Percentiles rank a stretch among this genome's conserved stretches.
Conservation (phyloP, 1,140 invertebrate genomes). For the Centruroides sculpturatus region DNA sequence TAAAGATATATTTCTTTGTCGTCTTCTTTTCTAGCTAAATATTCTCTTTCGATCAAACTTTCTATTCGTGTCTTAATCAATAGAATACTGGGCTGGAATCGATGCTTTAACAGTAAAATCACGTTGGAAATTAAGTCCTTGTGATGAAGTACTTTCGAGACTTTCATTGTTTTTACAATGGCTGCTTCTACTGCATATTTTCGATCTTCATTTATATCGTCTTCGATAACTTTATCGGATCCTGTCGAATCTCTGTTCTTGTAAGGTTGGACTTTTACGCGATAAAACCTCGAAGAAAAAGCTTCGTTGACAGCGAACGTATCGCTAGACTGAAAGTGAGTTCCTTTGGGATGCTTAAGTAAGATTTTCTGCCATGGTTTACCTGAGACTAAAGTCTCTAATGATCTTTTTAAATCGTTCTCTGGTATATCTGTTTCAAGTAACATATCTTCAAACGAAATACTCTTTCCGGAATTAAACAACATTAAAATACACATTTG, state of each 20-base stretch:
- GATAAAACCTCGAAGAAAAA: conserved; percentile 92
- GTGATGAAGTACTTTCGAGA: conserved; percentile 84
- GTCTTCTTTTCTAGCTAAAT: conserved; percentile 86
- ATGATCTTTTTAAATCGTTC: conserved; percentile 78
- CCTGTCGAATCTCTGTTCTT: conserved; percentile 95
- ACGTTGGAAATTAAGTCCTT: conserved; percentile 91
- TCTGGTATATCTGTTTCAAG: conserved; percentile 97
- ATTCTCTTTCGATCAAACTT: conserved; percentile 96
- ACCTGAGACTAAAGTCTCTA: conserved; percentile 93
- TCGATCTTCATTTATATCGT: conserved; percentile 93
- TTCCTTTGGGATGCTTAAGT: conserved; percentile 81
- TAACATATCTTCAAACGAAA: conserved; percentile 73
- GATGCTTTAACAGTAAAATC: conserved; percentile 84
- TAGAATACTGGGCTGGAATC: conserved; percentile 92
- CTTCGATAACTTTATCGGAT: conserved; percentile 70
- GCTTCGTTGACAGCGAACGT: conserved; percentile 92
- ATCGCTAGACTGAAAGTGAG: conserved; percentile 87
- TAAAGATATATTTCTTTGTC: conserved; percentile 42
- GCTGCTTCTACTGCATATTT: conserved; percentile 99
- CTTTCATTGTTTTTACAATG: conserved; percentile 99
- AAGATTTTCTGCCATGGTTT: conserved; percentile 90
- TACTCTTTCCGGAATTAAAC: conserved; percentile 81
- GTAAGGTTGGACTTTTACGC: conserved; percentile 52
- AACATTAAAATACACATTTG: conserved; percentile 98
- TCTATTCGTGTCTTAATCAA: conserved; percentile 99